phyloP scores from a whole-genome alignment of 1,140 invertebrate species.

The Philopotamus ludificatus region DNA sequence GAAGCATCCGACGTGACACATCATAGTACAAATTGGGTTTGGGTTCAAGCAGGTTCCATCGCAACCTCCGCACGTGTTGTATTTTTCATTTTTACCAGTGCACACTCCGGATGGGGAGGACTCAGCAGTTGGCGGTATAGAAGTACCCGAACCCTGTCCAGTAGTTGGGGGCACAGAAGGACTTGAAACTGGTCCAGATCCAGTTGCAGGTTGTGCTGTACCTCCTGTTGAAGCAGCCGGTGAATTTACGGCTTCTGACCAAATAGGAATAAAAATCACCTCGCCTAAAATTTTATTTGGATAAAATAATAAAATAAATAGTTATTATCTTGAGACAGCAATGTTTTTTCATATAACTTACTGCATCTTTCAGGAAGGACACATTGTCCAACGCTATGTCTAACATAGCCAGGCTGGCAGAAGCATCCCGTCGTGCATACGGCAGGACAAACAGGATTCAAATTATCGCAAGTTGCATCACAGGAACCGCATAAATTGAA shows the following conservation, averaged over 20 bases:
- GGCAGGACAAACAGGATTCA: not conserved
- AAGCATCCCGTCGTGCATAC: not conserved
- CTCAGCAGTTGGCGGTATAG: no score
- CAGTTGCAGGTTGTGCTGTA: no score
- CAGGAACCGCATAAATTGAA: conserved; percentile 5
- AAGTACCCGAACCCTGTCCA: no score
- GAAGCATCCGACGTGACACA: conserved; percentile 47
- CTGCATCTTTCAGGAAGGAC: not conserved
- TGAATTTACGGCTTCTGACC: no score
- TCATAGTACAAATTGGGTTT: conserved; percentile 42
- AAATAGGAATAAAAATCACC: no score
- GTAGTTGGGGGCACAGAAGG: no score
- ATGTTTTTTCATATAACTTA: not conserved
- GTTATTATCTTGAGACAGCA: not conserved
- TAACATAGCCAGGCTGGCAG: conserved; percentile 11
- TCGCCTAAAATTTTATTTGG: no score
- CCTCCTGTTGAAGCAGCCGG: no score
- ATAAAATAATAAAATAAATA: no score
- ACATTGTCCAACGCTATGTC: conserved; percentile 1
- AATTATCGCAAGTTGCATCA: conserved; percentile 11
- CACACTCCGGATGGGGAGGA: not conserved
- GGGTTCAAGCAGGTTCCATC: conserved; percentile 47
- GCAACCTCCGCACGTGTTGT: conserved; percentile 48
- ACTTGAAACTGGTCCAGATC: no score
- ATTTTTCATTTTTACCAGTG: conserved; percentile 43